Evolutionary conservation across 1,140 invertebrate genomes (phyloP).

Genomic region (Neotoxoptera formosana): DNA sequence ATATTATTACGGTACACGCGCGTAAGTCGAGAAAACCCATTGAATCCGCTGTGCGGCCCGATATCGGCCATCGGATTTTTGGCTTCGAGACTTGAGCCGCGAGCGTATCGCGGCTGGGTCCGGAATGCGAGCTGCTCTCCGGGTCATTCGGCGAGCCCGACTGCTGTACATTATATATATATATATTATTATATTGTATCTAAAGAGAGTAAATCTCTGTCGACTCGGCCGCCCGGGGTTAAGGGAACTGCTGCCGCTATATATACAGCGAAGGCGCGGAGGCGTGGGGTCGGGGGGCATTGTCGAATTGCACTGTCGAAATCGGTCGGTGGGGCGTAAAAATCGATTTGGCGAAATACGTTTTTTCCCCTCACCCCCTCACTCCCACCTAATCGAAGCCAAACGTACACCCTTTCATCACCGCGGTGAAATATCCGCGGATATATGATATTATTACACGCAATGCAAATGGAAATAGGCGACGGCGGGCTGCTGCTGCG

Average conservation of each 20-base stretch:
- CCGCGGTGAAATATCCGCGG: not conserved
- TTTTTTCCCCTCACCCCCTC: not conserved
- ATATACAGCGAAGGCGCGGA: not conserved
- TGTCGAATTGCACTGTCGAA: slow-evolving; percentile 45
- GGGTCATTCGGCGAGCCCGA: not conserved
- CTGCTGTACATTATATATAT: not conserved
- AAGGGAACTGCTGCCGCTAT: no score
- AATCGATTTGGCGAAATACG: slow-evolving; percentile 55
- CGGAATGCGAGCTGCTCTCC: not conserved
- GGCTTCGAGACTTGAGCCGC: not conserved
- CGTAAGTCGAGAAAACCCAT: not conserved
- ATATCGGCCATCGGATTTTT: not conserved
- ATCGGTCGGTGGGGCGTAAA: slow-evolving; percentile 56
- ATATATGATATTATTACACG: not conserved
- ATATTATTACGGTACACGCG: not conserved
- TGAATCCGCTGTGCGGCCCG: not conserved
- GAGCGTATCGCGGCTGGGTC: not conserved
- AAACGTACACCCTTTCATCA: slow-evolving; percentile 29
- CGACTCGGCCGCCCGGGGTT: not conserved
- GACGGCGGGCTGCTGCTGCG: not conserved
- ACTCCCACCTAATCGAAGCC: not conserved
- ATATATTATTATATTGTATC: not conserved
- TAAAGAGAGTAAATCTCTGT: slow-evolving; percentile 46
- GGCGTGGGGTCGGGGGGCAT: not conserved
- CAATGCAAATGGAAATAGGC: not conserved